Conservation (phyloP, 64 coral and sea anemone species). For the Stichodactyla mertensii region DNA sequence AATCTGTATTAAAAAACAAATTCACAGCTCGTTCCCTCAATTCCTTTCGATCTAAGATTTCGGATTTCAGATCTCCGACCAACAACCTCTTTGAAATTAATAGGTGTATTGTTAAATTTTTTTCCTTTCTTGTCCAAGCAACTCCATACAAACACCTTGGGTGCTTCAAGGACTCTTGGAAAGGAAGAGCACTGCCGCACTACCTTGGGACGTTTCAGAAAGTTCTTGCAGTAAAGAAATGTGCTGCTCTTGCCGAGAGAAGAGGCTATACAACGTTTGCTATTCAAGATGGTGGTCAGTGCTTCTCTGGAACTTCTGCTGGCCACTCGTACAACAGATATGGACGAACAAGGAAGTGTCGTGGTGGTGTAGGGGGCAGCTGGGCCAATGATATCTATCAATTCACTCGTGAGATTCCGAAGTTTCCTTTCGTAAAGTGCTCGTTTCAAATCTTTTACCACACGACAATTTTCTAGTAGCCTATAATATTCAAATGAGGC, state of each 20-base stretch:
- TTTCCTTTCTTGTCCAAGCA: not conserved
- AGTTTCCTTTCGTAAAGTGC: not conserved
- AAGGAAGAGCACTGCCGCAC: not conserved
- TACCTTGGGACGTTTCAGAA: not conserved
- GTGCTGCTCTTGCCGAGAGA: not conserved
- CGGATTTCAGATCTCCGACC: too few relatives aligned
- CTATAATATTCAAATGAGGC: too few relatives aligned
- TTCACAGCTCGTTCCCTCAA: too few relatives aligned
- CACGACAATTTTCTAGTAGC: too few relatives aligned
- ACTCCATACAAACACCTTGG: not conserved
- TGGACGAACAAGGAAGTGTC: not conserved
- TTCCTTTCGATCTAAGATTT: too few relatives aligned
- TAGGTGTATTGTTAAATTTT: too few relatives aligned
- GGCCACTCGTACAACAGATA: not conserved
- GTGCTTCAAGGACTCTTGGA: not conserved
- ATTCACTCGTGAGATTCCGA: not conserved
- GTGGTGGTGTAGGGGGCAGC: not conserved
- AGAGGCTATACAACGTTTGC: constrained; percentile 6
- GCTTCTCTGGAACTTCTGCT: constrained; percentile 18
- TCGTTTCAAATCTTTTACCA: too few relatives aligned
- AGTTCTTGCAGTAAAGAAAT: not conserved
- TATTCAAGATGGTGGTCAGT: not conserved
- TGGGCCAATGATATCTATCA: not conserved
- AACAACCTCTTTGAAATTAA: too few relatives aligned
- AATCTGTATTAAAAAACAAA: too few relatives aligned